A percentile compares a stretch with the other conserved stretches of the same genome.
Conservation (phyloP, 2,113 vertebrate species). For the Coptodon rendalli region DNA sequence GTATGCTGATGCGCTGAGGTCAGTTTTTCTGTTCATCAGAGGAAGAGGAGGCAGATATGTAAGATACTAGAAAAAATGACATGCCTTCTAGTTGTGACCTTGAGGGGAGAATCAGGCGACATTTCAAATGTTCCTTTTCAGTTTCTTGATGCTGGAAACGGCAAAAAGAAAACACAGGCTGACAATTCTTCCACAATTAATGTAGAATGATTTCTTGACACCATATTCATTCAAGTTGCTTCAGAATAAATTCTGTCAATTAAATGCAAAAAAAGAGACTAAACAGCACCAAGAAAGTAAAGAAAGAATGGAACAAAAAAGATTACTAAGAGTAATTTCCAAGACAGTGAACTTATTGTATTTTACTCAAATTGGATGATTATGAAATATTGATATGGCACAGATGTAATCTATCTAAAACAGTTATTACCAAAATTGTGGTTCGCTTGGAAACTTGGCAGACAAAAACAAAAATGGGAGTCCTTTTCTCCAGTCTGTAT, state of each 20-base stretch:
- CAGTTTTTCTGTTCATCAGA: not conserved
- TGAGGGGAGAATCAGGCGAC: not conserved
- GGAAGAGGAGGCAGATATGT: not conserved
- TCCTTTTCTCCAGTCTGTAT: not conserved
- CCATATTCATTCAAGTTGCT: not conserved
- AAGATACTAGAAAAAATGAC: not conserved
- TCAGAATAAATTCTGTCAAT: not conserved
- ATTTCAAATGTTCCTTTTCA: constrained; percentile 30
- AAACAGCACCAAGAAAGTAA: not conserved
- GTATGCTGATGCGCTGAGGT: not conserved
- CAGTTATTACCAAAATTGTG: not conserved
- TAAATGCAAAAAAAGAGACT: not conserved
- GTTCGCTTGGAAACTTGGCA: not conserved
- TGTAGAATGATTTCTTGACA: not conserved
- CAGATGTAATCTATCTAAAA: not conserved
- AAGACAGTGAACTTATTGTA: not conserved
- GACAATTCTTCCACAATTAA: not conserved
- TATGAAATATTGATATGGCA: not conserved
- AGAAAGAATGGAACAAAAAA: not conserved
- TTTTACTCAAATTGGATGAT: not conserved
- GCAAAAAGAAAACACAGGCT: not conserved
- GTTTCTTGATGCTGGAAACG: not conserved
- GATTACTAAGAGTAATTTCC: not conserved
- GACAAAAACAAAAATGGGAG: not conserved
- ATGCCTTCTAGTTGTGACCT: constrained; percentile 9